phyloP scores from a whole-genome alignment of 1,140 invertebrate genomes.

The Drosophila dunni region DNA sequence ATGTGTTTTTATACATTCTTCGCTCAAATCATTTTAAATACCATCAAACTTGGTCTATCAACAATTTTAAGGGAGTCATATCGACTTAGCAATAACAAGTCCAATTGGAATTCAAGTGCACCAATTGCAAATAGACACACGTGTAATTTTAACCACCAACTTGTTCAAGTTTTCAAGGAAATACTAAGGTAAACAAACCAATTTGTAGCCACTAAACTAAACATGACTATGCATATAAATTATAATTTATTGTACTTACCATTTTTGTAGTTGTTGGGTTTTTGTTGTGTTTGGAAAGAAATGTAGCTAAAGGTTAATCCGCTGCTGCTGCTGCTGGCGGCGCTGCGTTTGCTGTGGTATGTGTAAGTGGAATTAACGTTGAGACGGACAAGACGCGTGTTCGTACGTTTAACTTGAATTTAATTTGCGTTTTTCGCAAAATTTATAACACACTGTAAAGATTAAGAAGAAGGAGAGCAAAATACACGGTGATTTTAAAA shows the following conservation, averaged over 20 bases:
- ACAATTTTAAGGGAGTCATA: background rate
- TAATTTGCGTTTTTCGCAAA: slow-evolving; percentile 44
- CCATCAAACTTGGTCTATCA: slow-evolving; percentile 13
- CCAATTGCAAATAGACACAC: background rate
- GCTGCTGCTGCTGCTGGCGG: slow-evolving; percentile 61
- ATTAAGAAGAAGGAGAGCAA: slow-evolving; percentile 37
- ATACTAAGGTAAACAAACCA: slow-evolving; percentile 53
- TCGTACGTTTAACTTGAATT: slow-evolving; percentile 50
- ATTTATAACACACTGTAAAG: slow-evolving; percentile 57
- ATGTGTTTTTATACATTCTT: background rate
- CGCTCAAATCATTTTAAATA: background rate
- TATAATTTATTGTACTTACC: slow-evolving; percentile 65
- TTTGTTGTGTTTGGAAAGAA: slow-evolving; percentile 70
- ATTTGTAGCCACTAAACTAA: background rate
- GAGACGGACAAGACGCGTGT: slow-evolving; percentile 65
- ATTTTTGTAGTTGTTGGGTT: slow-evolving; percentile 71
- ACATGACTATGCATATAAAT: background rate
- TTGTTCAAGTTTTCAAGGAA: slow-evolving; percentile 68
- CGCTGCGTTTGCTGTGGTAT: slow-evolving; percentile 62
- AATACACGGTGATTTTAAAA: slow-evolving; percentile 30
- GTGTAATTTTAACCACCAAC: slow-evolving; percentile 33
- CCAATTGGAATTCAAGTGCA: slow-evolving; percentile 10
- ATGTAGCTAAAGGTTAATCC: slow-evolving; percentile 78
- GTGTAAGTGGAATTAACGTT: slow-evolving; percentile 76
- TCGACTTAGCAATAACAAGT: too few species aligned